Percentiles rank a stretch among this genome's conserved stretches.
These are phyloP conservation scores for Trematomus bernacchii DNA, from an alignment of 2,797 vertebrate genomes.

Conservation along the genomic window DNA sequence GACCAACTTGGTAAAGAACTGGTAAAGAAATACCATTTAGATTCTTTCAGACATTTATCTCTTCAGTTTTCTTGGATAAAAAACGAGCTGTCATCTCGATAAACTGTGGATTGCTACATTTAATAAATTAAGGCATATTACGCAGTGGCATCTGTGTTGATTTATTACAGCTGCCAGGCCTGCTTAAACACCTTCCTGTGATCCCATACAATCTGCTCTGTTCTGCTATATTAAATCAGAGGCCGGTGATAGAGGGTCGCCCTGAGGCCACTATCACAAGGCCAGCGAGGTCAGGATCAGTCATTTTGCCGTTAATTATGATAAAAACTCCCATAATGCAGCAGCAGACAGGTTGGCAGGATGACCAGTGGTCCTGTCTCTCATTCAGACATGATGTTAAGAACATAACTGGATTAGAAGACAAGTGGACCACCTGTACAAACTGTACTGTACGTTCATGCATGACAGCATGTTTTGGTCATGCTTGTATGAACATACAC, in stretches of 20 bases:
- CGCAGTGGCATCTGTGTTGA: constrained; percentile 27
- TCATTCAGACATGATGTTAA: constrained; percentile 8
- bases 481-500: constrained; percentile 33
- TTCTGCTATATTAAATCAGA: constrained; percentile 19
- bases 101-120: background rate
- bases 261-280: background rate
- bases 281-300: background rate
- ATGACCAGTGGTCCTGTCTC: constrained; percentile 25
- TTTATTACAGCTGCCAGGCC: constrained; percentile 36
- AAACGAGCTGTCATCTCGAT: background rate
- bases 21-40: background rate
- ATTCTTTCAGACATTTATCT: background rate
- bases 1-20: too few relatives aligned
- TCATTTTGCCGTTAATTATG: constrained; percentile 8
- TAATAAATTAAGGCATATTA: constrained; percentile 23
- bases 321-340: constrained; percentile 2
- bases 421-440: constrained; percentile 51
- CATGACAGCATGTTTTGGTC: constrained; percentile 19
- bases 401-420: background rate
- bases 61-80: background rate
- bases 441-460: constrained; percentile 20
- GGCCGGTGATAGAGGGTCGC: background rate
- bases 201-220: constrained; percentile 22
- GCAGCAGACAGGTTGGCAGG: background rate
- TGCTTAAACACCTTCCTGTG: constrained; percentile 33